These are phyloP conservation scores for Callyntrura guangdongensis DNA, from an alignment of 2,888 invertebrate genomes.

Conservation along the genomic window DNA sequence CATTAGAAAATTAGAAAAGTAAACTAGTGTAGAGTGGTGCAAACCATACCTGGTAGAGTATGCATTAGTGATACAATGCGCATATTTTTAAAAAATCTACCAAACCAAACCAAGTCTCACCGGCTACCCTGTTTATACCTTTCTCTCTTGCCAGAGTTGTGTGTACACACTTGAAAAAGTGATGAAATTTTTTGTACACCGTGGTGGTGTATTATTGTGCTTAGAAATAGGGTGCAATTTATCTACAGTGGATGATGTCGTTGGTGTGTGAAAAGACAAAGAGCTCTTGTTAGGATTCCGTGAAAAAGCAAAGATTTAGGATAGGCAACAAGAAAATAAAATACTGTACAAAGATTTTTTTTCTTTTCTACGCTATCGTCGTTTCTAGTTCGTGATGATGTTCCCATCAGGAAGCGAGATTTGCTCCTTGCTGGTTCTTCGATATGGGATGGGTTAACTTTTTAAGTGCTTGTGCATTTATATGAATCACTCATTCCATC, in stretches of 20 bases:
- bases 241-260: conserved; percentile 8
- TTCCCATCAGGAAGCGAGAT: conserved; percentile 72
- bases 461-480: conserved; percentile 44
- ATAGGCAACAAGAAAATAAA: conserved; percentile 12
- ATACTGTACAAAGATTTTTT: conserved; percentile 21
- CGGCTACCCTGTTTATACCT: conserved; percentile 45
- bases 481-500: conserved; percentile 50
- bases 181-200: conserved; percentile 53
- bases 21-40: conserved; percentile 55
- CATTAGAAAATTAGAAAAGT: conserved; percentile 65
- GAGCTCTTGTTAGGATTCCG: conserved; percentile 34
- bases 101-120: not conserved
- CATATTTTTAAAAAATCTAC: not conserved
- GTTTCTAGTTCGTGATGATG: conserved; percentile 70
- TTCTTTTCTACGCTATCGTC: conserved; percentile 40
- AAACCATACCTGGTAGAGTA: not conserved
- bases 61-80: not conserved
- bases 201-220: not conserved
- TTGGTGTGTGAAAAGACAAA: conserved; percentile 46
- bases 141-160: conserved; percentile 58
- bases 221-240: conserved; percentile 27
- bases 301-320: conserved; percentile 31
- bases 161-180: conserved; percentile 59
- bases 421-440: conserved; percentile 47
- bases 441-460: conserved; percentile 67